Evolutionary conservation across 2,113 vertebrate genomes (phyloP).

Genomic region (Eudyptes chrysolophus): DNA sequence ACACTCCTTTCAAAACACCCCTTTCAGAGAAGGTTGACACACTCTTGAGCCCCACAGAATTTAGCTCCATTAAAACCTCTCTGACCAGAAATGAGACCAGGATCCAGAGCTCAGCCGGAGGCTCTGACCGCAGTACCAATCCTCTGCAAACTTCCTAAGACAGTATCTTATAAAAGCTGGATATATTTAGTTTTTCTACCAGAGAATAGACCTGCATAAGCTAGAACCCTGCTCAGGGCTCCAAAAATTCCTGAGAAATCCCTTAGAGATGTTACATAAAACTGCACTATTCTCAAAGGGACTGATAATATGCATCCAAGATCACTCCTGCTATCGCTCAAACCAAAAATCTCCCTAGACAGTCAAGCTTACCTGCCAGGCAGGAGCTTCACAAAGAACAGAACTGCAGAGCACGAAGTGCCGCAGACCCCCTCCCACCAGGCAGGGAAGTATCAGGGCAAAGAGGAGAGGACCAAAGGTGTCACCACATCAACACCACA

Average conservation of each 20-base stretch:
- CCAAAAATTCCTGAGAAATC: background rate
- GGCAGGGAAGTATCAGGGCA: background rate
- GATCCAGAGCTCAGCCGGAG: background rate
- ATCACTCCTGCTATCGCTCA: background rate
- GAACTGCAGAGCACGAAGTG: background rate
- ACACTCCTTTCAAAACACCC: background rate
- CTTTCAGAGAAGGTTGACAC: background rate
- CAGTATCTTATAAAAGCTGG: background rate
- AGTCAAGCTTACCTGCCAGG: background rate
- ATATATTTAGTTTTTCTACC: background rate
- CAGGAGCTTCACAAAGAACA: background rate
- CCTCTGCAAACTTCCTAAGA: background rate
- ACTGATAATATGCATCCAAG: background rate
- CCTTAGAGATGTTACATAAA: background rate
- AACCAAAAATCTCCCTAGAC: background rate
- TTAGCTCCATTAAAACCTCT: background rate
- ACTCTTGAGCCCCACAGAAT: background rate
- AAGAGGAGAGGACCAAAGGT: background rate
- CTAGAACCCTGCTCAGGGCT: background rate
- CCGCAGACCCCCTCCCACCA: background rate
- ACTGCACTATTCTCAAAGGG: background rate
- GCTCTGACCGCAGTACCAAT: too few species aligned
- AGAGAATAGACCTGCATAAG: background rate
- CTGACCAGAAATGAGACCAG: background rate
- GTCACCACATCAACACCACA: background rate